Evolutionary conservation across 2,113 vertebrate genomes (phyloP).

Genomic region (Amphiprion ocellaris): DNA sequence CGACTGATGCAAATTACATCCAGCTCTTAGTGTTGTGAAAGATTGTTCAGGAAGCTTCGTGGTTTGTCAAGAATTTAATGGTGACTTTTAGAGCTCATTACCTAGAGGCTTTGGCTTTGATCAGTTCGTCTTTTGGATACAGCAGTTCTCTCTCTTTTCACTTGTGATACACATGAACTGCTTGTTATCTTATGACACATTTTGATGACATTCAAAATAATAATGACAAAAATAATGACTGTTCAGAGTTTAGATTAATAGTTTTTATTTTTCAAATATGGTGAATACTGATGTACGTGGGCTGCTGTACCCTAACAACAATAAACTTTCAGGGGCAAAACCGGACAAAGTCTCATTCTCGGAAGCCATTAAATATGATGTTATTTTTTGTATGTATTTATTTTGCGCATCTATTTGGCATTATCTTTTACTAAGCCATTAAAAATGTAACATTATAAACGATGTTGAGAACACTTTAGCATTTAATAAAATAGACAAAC

Average conservation of each 20-base stretch:
- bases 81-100: conserved; percentile 44
- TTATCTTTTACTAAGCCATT: too few relatives aligned
- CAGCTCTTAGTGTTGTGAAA: conserved; percentile 23
- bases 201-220: not conserved
- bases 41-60: conserved; percentile 19
- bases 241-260: not conserved
- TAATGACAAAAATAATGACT: not conserved
- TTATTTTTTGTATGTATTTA: too few relatives aligned
- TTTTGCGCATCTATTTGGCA: too few relatives aligned
- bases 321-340: too few relatives aligned
- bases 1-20: conserved; percentile 43
- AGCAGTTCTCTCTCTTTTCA: not conserved
- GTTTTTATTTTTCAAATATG: too few relatives aligned
- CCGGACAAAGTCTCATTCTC: too few relatives aligned
- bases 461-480: too few relatives aligned
- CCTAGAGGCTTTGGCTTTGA: conserved; percentile 16
- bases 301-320: too few relatives aligned
- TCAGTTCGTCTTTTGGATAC: not conserved
- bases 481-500: too few relatives aligned
- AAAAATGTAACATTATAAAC: too few relatives aligned
- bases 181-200: not conserved
- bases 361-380: too few relatives aligned
- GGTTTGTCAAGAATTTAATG: conserved; percentile 30
- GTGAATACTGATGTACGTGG: too few relatives aligned
- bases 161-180: conserved; percentile 8